A percentile compares a stretch with the other conserved stretches of the same genome.
Conservation (phyloP, 1,140 invertebrate species). For the Leptoteleia sp. region DNA sequence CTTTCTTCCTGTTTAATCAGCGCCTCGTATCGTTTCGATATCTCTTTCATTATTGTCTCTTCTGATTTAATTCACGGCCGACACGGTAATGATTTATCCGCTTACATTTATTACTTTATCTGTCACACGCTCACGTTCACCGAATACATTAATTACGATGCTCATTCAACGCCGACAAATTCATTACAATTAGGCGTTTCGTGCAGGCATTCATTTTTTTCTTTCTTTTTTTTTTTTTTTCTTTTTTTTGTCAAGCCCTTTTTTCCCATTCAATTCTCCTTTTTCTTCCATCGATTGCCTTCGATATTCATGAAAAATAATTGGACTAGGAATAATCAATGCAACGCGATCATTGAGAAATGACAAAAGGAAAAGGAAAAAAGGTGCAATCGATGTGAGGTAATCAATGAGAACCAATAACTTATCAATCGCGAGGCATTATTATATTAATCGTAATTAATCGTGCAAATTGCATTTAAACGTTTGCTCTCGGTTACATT, state of each 20-base stretch:
- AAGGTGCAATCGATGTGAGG: too few species aligned
- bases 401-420: too few species aligned
- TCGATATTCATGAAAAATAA: neutral
- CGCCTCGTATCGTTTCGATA: constrained; percentile 17
- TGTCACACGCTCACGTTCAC: neutral
- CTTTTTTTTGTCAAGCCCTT: too few species aligned
- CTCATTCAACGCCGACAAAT: neutral
- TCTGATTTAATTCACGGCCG: constrained; percentile 18
- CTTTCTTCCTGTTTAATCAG: constrained; percentile 13
- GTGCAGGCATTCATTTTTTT: neutral
- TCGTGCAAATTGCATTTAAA: too few species aligned
- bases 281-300: too few species aligned
- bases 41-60: constrained; percentile 17
- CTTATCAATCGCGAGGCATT: too few species aligned
- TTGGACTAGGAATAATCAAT: too few species aligned
- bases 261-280: too few species aligned
- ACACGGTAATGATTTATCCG: constrained; percentile 1
- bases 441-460: too few species aligned
- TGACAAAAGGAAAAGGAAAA: too few species aligned
- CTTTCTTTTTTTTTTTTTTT: neutral
- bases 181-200: constrained; percentile 6
- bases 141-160: constrained; percentile 4
- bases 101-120: constrained; percentile 14
- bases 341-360: too few species aligned
- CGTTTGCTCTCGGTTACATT: too few species aligned